Base-by-base conservation (phyloP, 2,113 vertebrate genomes). In the Hippocampus comes region DNA sequence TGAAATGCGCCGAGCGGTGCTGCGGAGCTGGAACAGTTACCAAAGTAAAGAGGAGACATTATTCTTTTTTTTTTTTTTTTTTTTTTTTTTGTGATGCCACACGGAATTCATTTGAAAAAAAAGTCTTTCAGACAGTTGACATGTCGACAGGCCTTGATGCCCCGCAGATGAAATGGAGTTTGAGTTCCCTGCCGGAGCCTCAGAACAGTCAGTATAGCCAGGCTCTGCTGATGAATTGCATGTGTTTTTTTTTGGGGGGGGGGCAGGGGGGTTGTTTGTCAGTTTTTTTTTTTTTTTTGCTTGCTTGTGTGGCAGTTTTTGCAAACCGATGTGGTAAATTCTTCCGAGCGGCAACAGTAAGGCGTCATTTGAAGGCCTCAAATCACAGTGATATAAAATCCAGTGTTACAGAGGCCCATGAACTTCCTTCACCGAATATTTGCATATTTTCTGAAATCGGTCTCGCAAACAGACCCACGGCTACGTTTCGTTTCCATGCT, bases 1-100 rank as follows among this genome's bases (percentile, higher is more conserved):
- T 75, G 60, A 78, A 86, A 81, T 69, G 79, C 78, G 74, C 64
- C 68, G 79, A 81, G 79, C 72, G 80, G 67, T 81, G 83, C 78
- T 76, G 78, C 84, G 81, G 69, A 80, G 76, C 27, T 51, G 84
- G 66, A 72, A 84, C 82, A 81, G 89, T 89, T 86, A 84, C 81
- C 80, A 82, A 87, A 86, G 86, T 83, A 86, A 85, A 60, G 70
- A 53, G 18, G 38, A 75, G 61, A 75, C 69, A 78, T 80, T 77
- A 74, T 66, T 80, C 49, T 70, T 76, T 74, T 85, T 49, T 48
- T 14, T 53, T 53, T 8, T 48, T 14, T 53, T 53, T 20, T 70
- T 78, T 74, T 85, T 49, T 48, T 14, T 51, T 51, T 20, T 46
- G 43, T 14, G 10, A 46, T 46, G 12, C 43, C 43, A 15, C 43